phyloP scores from a whole-genome alignment of 2,113 vertebrate species.

The Lepisosteus osseus region DNA sequence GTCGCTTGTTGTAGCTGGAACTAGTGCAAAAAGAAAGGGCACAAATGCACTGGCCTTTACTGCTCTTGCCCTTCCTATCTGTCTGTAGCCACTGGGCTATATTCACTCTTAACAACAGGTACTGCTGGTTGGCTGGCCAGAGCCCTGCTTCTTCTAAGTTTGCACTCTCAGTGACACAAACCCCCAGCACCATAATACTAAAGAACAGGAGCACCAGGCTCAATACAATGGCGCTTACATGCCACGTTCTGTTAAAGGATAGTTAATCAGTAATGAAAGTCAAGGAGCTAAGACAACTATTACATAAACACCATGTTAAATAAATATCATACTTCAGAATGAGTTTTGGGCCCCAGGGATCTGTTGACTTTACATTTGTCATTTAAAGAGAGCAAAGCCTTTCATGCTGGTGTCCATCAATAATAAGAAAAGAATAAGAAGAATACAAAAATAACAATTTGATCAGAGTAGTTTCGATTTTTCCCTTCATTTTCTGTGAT shows the following conservation, averaged over 20 bases:
- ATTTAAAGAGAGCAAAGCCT: conserved; percentile 78
- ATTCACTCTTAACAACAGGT: conserved; percentile 9
- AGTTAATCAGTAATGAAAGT: too few species aligned
- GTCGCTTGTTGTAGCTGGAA: conserved; percentile 7
- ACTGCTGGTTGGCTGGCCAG: conserved; percentile 69
- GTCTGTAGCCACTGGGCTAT: not conserved
- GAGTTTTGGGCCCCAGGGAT: conserved; percentile 7
- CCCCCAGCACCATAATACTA: not conserved
- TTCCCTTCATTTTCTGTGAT: conserved; percentile 47
- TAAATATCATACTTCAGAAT: not conserved
- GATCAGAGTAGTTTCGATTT: conserved; percentile 31
- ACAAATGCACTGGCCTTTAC: conserved; percentile 9
- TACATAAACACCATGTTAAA: not conserved
- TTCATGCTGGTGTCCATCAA: conserved; percentile 45
- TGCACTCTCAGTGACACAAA: conserved; percentile 15
- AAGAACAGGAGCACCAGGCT: too few species aligned
- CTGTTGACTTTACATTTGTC: conserved; percentile 10
- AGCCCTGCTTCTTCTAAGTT: conserved; percentile 31
- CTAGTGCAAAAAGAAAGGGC: not conserved
- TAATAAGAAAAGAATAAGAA: conserved; percentile 33
- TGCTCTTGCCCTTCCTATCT: conserved; percentile 14
- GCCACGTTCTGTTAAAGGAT: too few species aligned
- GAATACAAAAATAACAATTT: conserved; percentile 44
- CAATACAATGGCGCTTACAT: too few species aligned
- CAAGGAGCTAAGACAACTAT: too few species aligned